Conservation (phyloP, 2,888 invertebrate genomes). For the Deilephila elpenor region DNA sequence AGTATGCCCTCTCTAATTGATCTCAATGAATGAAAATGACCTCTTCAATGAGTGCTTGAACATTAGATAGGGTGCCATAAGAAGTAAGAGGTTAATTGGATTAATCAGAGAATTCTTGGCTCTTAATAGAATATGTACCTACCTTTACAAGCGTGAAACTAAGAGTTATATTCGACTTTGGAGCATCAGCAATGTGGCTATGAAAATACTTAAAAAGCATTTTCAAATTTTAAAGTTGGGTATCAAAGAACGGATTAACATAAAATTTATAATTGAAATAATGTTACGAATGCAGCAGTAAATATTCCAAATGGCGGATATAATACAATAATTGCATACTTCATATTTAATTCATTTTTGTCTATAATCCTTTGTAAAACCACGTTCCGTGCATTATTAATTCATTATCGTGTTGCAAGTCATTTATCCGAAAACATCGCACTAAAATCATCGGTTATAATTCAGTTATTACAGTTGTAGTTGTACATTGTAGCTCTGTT, state of each 20-base stretch:
- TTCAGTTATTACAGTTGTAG: not conserved
- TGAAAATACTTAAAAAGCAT: too few species aligned
- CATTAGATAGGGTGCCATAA: conserved; percentile 66
- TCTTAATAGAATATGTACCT: not conserved
- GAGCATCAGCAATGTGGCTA: too few species aligned
- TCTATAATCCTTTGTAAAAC: conserved; percentile 6
- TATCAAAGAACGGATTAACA: not conserved
- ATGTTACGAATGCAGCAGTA: not conserved
- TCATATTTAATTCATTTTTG: not conserved
- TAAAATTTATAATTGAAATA: not conserved
- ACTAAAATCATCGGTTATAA: not conserved
- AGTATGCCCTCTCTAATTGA: conserved; percentile 61
- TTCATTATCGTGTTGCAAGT: conserved; percentile 3
- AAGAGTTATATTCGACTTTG: not conserved
- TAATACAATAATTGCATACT: not conserved
- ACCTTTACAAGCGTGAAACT: not conserved
- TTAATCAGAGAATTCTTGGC: conserved; percentile 61
- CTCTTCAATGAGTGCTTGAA: conserved; percentile 64
- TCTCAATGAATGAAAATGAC: conserved; percentile 73
- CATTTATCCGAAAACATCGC: not conserved
- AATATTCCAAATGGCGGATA: not conserved
- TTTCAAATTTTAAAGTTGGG: not conserved
- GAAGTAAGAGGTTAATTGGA: conserved; percentile 77
- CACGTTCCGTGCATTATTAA: not conserved
- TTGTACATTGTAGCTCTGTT: too few species aligned